Conservation (phyloP, 2,888 invertebrate genomes). For the Frankliniella fusca region DNA sequence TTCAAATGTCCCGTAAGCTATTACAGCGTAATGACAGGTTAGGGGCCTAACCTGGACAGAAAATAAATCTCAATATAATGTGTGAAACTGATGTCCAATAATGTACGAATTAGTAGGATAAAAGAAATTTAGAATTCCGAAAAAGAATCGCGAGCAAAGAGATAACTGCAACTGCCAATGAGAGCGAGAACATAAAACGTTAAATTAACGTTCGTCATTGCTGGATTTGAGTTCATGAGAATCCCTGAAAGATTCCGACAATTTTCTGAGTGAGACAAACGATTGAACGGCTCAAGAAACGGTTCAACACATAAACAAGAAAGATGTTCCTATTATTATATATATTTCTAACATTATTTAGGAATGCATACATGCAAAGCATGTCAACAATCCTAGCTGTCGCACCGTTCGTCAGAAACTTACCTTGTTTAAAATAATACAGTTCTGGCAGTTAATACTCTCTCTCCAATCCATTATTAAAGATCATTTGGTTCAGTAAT, state of each 20-base stretch:
- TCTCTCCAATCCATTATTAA: background rate
- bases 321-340: background rate
- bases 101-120: background rate
- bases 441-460: background rate
- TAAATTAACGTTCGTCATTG: background rate
- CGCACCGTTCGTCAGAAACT: background rate
- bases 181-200: background rate
- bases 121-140: background rate
- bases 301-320: background rate
- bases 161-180: background rate
- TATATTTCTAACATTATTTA: background rate
- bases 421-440: background rate
- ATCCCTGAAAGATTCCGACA: background rate
- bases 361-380: background rate
- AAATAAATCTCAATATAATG: background rate
- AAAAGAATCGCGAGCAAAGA: background rate
- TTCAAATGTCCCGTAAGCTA: background rate
- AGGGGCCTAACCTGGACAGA: background rate
- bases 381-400: background rate
- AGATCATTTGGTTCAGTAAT: background rate
- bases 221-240: background rate
- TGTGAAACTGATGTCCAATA: no score
- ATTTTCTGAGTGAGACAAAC: background rate
- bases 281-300: background rate
- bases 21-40: background rate